Evolutionary conservation across 2,888 invertebrate genomes (phyloP).

Genomic region (Hemistola chrysoprasaria): DNA sequence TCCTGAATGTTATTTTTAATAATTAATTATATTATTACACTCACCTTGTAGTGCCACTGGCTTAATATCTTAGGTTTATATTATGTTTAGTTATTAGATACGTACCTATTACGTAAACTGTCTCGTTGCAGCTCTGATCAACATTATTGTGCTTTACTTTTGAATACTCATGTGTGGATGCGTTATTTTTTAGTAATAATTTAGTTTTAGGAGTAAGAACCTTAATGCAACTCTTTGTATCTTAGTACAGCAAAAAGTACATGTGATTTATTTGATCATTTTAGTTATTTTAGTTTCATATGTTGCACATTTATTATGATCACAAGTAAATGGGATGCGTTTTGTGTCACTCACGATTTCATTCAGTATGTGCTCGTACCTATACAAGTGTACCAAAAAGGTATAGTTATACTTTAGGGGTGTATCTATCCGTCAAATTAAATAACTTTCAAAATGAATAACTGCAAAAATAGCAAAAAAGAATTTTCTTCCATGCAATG

Average conservation of each 20-base stretch:
- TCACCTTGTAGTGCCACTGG: constrained; percentile 76
- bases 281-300: constrained; percentile 36
- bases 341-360: constrained; percentile 27
- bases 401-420: no score
- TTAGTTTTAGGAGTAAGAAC: constrained; percentile 27
- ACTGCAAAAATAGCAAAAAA: no score
- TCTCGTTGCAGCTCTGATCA: constrained; percentile 80
- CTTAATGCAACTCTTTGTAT: constrained; percentile 68
- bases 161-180: constrained; percentile 81
- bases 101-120: constrained; percentile 51
- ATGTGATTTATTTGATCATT: constrained; percentile 75
- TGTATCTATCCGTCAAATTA: no score
- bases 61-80: constrained; percentile 53
- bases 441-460: no score
- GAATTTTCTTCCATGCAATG: no score
- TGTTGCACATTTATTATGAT: constrained; percentile 28
- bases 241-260: constrained; percentile 78
- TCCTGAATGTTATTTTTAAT: constrained; percentile 41
- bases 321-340: constrained; percentile 45
- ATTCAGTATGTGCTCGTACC: no score
- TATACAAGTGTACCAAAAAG: no score
- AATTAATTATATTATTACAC: constrained; percentile 60
- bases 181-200: constrained; percentile 57
- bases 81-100: constrained; percentile 49
- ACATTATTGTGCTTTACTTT: constrained; percentile 77